Evolutionary conservation across 2,797 vertebrate species (phyloP), one percentile per base, ranked within the genome.

Genomic region (Cichlasoma orientale): DNA sequence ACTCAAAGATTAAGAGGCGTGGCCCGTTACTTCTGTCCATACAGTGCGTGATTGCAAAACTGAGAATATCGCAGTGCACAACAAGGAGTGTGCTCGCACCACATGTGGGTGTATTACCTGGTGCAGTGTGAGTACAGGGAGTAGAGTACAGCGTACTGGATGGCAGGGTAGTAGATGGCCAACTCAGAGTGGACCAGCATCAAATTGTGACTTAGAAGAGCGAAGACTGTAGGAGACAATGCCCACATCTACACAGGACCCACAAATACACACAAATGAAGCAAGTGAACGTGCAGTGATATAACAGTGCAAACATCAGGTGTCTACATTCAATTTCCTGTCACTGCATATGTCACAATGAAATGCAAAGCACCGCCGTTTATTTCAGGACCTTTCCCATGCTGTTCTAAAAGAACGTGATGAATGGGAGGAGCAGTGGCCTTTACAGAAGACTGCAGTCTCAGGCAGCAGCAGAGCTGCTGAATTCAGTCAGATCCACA

Each of bases 111-210:
- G 7, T 50, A 73, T 70, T 96, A 99, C 98, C 98, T 97, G 92
- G 97, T 99, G 88, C 98, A 99, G 92, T 99, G 98, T 1, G 98
- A 99, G 92, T 99, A 99, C 12, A 99, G 85, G 0, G 98, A 98
- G 89, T 98, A 99, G 19, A 99, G 96, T 3, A 99, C 97, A 9
- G 97, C 95, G n/a, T 98, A 99, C 93, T 99, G 98, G 76, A 99
- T 94, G 44, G 97, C 96, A 75, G 98, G 98, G 82, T 98, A 97
- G 92, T 97, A 95, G 70, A 97, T 94, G 0, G 98, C 97, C 76
- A 99, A 94, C 87, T 98, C 96, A 8, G 93, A 93, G 53, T 99
- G 98, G 58, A 98, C 97, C 87, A 98, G 88, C 95, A 96, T 95
- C 93, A 99, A 92, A 77, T 97, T 98, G 86, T 98, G 97, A 95